Conservation (phyloP, 2,113 vertebrate species). For the Hippocampus guttulatus region DNA sequence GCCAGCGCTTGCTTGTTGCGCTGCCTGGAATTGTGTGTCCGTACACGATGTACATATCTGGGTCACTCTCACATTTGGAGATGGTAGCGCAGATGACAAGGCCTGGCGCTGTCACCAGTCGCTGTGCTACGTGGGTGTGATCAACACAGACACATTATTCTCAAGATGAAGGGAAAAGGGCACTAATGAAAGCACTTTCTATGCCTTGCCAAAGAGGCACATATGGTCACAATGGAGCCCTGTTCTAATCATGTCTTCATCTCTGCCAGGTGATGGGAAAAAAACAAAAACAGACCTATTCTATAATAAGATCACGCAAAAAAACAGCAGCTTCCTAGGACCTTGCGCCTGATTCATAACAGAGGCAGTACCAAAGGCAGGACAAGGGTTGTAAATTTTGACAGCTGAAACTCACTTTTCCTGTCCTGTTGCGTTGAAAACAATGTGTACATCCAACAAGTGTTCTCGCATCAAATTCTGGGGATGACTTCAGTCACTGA, state of each 20-base stretch:
- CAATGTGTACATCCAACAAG: slow-evolving; percentile 1
- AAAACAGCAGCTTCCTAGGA: not conserved
- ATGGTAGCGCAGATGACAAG: slow-evolving; percentile 68
- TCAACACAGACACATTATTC: slow-evolving; percentile 70
- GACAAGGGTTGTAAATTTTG: not conserved
- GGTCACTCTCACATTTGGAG: slow-evolving; percentile 65
- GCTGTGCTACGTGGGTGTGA: slow-evolving; percentile 69
- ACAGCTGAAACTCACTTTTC: not conserved
- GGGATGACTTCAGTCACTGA: not conserved
- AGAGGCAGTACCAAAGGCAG: not conserved
- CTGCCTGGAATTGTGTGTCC: slow-evolving; percentile 57
- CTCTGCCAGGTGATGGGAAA: slow-evolving; percentile 30
- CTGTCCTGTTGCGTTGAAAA: not conserved
- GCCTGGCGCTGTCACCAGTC: slow-evolving; percentile 71
- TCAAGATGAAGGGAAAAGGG: slow-evolving; percentile 56
- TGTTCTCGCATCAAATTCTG: not conserved
- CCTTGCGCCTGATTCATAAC: not conserved
- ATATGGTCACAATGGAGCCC: slow-evolving; percentile 54
- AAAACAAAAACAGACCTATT: slow-evolving; percentile 18
- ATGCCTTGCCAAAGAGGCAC: slow-evolving; percentile 52
- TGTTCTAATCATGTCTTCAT: slow-evolving; percentile 32
- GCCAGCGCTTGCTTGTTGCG: slow-evolving; percentile 55
- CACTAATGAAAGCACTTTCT: slow-evolving; percentile 53
- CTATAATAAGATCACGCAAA: not conserved
- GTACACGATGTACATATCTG: slow-evolving; percentile 68